Evolutionary conservation across 2,797 vertebrate genomes (phyloP).

Genomic region (Chelonia mydas): DNA sequence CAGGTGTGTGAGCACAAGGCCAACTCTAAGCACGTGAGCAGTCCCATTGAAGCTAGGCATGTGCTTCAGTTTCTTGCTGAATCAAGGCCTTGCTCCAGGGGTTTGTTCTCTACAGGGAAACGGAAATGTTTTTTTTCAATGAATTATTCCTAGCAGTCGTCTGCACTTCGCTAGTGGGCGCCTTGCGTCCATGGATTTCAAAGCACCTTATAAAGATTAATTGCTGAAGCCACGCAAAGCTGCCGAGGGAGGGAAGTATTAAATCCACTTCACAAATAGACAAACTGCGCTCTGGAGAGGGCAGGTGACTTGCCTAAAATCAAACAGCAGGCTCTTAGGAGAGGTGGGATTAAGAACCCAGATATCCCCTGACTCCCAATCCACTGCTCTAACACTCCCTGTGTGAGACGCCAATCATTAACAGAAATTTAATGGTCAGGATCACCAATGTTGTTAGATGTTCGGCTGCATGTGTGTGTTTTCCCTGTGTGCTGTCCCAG

Average conservation of each 20-base stretch:
- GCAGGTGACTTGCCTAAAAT: neutral
- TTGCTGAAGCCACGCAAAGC: neutral
- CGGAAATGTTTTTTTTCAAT: neutral
- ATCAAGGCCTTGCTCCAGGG: neutral
- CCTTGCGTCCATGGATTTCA: neutral
- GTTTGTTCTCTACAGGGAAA: neutral
- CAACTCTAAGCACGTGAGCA: neutral
- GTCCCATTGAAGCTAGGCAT: neutral
- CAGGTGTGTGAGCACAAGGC: neutral
- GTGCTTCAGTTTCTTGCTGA: neutral
- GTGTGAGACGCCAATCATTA: neutral
- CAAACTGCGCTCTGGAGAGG: neutral
- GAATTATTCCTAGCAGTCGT: neutral
- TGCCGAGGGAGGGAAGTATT: neutral
- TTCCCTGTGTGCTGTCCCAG: too few species aligned
- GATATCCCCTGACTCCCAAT: neutral
- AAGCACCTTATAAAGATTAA: neutral
- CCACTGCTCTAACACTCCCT: neutral
- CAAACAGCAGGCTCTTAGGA: neutral
- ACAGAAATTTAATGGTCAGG: neutral
- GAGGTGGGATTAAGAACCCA: neutral
- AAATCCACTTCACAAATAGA: neutral
- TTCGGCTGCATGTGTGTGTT: neutral
- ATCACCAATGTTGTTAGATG: too few species aligned
- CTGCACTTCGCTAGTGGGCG: neutral